A percentile compares a stretch with the other conserved stretches of the same genome.
phyloP scores from a whole-genome alignment of 2,888 invertebrate species.

The Folsomia manolachei region DNA sequence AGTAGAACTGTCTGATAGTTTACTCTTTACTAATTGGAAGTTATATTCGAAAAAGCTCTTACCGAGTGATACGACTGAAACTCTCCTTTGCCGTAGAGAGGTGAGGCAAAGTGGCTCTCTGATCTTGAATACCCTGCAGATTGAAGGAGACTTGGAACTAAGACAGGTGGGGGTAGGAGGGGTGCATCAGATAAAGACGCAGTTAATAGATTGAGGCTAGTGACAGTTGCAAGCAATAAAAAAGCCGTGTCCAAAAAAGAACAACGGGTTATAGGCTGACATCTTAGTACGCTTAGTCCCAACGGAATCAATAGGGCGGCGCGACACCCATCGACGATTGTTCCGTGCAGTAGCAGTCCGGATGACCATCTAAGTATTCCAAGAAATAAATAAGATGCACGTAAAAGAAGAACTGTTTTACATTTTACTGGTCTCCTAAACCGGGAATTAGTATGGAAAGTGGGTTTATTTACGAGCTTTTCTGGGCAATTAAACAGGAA shows the following conservation, averaged over 20 bases:
- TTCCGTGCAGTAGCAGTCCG: constrained; percentile 79
- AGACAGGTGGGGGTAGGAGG: constrained; percentile 63
- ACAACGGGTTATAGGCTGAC: constrained; percentile 81
- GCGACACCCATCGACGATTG: constrained; percentile 76
- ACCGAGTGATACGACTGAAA: constrained; percentile 47
- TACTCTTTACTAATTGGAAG: too few relatives aligned
- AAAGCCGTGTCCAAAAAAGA: constrained; percentile 84
- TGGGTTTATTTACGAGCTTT: too few relatives aligned
- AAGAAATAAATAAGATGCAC: too few relatives aligned
- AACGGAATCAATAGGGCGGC: constrained; percentile 76
- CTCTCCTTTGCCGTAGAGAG: constrained; percentile 48
- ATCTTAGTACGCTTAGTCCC: constrained; percentile 74
- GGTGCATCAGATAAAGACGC: constrained; percentile 84
- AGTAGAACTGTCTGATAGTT: too few relatives aligned
- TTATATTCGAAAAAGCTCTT: too few relatives aligned
- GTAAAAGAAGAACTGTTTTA: too few relatives aligned
- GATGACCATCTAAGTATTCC: constrained; percentile 72
- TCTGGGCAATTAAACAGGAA: too few relatives aligned
- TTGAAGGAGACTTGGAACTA: constrained; percentile 42
- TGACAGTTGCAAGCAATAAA: constrained; percentile 80
- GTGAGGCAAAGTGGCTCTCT: constrained; percentile 48
- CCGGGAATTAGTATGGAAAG: too few relatives aligned
- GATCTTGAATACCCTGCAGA: constrained; percentile 48
- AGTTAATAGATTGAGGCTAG: constrained; percentile 75
- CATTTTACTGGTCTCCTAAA: too few relatives aligned